Base-by-base conservation (phyloP, 2,888 invertebrate genomes). In the Scrobipalpa costella region DNA sequence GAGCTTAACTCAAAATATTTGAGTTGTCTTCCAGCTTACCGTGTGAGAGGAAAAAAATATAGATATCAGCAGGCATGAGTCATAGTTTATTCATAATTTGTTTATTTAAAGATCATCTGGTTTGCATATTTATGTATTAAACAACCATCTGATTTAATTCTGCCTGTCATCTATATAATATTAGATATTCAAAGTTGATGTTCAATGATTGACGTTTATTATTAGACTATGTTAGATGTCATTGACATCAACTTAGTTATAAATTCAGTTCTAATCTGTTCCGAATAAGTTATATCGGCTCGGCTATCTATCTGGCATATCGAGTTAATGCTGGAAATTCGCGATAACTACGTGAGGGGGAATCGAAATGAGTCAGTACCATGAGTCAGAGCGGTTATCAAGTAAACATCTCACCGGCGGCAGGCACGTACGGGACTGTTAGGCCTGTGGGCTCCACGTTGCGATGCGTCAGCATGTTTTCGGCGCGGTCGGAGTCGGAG, bases 401-500 rank as follows among this genome's bases (percentile, higher is more conserved):
- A 86, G 87, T 73, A 71, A 81, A 80, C 81, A 88, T 83, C 85
- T 82, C 69, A 71, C 68, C n/a, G n/a, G n/a, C 73, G 68, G 70
- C 40, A 34, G 17, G 76, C 81, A 83, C 84, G 83, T 81, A 80
- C 55, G 69, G 44, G 72, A 76, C 78, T 78, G 79, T 81, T 78
- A 78, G 38, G 27, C 71, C 63, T 62, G 71, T 50, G 52, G 49
- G 59, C 36, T 62, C 64, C 73, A 68, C 65, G 65, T 73, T 67
- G 67, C 73, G 73, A 78, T 88, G 88, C 86, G 88, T 90, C 89
- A 89, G 86, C 86, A 77, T 78, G 79, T 83, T 85, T 80, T 79
- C 71, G 74, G 73, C 74, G 71, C 50, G 57, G 59, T 52, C n/a
- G n/a, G n/a, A n/a, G n/a, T n/a, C n/a, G n/a, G n/a, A n/a, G n/a